These are phyloP conservation scores for Polydrusus cervinus DNA, from an alignment of 2,888 invertebrate species.

Conservation along the genomic window DNA sequence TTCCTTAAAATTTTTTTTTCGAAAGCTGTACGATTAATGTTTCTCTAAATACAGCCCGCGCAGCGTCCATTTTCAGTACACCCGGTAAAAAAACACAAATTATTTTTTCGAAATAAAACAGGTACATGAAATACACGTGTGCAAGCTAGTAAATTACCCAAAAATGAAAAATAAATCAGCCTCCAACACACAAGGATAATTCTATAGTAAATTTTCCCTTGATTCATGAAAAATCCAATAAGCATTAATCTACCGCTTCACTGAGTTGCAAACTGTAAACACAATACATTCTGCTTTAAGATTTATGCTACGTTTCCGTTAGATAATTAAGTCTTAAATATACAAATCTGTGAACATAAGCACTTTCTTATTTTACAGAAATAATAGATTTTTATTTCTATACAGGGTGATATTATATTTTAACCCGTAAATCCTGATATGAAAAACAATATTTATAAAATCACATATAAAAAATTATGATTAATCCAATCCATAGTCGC, in stretches of 20 bases:
- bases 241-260: slow-evolving; percentile 33
- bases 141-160: too few species aligned
- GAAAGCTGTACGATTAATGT: too few species aligned
- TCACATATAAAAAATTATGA: too few species aligned
- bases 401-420: slow-evolving; percentile 55
- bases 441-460: too few species aligned
- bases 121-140: too few species aligned
- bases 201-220: slow-evolving; percentile 1
- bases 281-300: slow-evolving; percentile 20
- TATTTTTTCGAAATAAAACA: too few species aligned
- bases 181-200: not conserved
- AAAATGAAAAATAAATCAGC: not conserved
- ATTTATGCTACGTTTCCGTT: slow-evolving; percentile 1
- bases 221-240: slow-evolving; percentile 15
- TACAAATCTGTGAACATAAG: slow-evolving; percentile 3
- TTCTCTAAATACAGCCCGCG: too few species aligned
- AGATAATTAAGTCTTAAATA: slow-evolving; percentile 14
- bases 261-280: slow-evolving; percentile 33
- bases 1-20: too few species aligned
- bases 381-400: not conserved
- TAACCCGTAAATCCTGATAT: slow-evolving; percentile 41
- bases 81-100: too few species aligned
- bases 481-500: too few species aligned
- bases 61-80: too few species aligned
- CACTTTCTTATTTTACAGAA: not conserved